Conservation (phyloP, 1,140 invertebrate genomes). For the Centruroides sculpturatus region DNA sequence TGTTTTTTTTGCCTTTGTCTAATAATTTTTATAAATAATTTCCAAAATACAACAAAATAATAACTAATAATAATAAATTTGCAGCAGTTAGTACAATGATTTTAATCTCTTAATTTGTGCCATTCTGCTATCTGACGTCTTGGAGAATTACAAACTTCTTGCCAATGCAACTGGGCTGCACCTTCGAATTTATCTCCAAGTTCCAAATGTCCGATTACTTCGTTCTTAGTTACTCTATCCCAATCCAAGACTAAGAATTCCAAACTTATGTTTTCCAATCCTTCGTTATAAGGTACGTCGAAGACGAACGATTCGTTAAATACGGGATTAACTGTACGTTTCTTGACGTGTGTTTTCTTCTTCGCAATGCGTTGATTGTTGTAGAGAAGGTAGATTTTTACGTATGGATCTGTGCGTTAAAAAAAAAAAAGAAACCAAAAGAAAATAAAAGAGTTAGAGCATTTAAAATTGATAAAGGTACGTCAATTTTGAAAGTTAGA, state of each 20-base stretch:
- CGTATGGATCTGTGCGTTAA: slow-evolving; percentile 46
- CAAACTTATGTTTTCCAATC: slow-evolving; percentile 73
- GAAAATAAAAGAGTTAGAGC: background rate
- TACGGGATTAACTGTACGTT: slow-evolving; percentile 89
- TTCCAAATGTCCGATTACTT: slow-evolving; percentile 88
- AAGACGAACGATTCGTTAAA: slow-evolving; percentile 89
- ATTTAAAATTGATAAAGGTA: background rate
- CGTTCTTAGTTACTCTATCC: slow-evolving; percentile 95
- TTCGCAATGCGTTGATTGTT: slow-evolving; percentile 96
- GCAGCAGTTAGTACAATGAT: background rate
- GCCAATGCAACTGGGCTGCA: slow-evolving; percentile 83
- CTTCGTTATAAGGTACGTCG: slow-evolving; percentile 48
- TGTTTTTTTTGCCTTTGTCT: no score
- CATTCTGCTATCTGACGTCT: slow-evolving; percentile 93
- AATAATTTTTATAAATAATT: no score
- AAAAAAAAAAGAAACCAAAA: background rate
- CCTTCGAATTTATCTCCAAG: slow-evolving; percentile 59
- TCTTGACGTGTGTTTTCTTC: slow-evolving; percentile 98
- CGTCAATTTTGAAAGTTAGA: background rate
- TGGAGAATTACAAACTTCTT: slow-evolving; percentile 89
- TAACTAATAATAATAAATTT: no score
- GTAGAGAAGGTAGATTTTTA: slow-evolving; percentile 92
- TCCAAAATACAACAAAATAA: no score
- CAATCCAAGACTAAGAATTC: slow-evolving; percentile 90
- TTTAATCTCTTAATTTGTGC: slow-evolving; percentile 59